A percentile compares a stretch with the other conserved stretches of the same genome.
Conservation (phyloP, 2,888 invertebrate species). For the Drosophila formosana region DNA sequence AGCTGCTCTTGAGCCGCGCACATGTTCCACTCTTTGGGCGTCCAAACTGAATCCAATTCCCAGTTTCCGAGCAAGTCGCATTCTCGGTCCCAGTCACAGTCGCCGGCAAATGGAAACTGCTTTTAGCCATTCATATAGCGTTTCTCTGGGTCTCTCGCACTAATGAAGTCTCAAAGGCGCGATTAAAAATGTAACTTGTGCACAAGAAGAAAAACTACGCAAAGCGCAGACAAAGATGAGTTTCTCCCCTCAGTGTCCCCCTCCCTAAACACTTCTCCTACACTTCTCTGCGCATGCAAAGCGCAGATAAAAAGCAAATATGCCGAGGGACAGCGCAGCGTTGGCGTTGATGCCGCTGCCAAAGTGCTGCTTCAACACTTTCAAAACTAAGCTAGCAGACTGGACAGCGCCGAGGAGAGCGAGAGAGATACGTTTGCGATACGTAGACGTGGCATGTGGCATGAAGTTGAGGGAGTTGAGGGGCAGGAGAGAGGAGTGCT, state of each 20-base stretch:
- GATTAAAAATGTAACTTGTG: conserved; percentile 80
- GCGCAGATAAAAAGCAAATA: conserved; percentile 75
- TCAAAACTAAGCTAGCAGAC: conserved; percentile 49
- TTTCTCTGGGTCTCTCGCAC: conserved; percentile 57
- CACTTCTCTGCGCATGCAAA: conserved; percentile 58
- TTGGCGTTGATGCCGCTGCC: conserved; percentile 77
- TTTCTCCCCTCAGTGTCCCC: conserved; percentile 12
- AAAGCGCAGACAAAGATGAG: conserved; percentile 52
- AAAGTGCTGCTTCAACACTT: conserved; percentile 81
- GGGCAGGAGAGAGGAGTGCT: conserved; percentile 21
- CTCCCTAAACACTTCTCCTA: neutral
- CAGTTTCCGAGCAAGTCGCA: conserved; percentile 23
- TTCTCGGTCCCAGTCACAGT: conserved; percentile 19
- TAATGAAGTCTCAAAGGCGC: conserved; percentile 81
- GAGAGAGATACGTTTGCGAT: conserved; percentile 3
- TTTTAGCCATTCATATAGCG: conserved; percentile 64
- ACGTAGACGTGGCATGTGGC: neutral
- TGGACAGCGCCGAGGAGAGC: neutral
- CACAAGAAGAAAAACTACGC: conserved; percentile 66
- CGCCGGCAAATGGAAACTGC: conserved; percentile 16
- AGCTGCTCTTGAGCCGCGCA: conserved; percentile 71
- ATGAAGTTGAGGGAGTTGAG: neutral
- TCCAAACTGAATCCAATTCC: conserved; percentile 10
- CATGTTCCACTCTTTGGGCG: conserved; percentile 58
- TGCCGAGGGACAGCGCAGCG: conserved; percentile 55